Conservation (phyloP, 2,113 vertebrate genomes). For the Girardinichthys multiradiatus region DNA sequence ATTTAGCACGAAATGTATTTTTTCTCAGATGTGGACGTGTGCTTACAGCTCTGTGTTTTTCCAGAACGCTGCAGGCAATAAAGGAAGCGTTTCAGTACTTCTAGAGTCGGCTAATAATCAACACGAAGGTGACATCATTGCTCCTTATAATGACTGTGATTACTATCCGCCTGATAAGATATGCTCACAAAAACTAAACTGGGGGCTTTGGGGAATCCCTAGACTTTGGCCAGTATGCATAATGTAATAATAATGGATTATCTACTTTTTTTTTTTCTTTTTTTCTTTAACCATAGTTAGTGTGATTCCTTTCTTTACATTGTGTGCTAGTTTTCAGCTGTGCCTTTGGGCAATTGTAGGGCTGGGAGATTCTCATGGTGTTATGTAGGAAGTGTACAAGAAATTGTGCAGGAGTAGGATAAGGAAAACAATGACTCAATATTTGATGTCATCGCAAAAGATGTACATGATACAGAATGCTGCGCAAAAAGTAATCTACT, state of each 20-base stretch:
- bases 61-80: slow-evolving; percentile 20
- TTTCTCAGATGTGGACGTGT: not conserved
- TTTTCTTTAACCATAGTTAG: not conserved
- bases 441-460: not conserved
- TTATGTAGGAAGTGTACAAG: not conserved
- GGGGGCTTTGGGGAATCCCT: slow-evolving; percentile 1
- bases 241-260: not conserved
- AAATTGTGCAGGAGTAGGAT: too few species aligned
- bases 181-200: slow-evolving; percentile 23
- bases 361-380: not conserved
- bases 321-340: not conserved
- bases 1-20: too few species aligned
- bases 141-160: slow-evolving; percentile 39
- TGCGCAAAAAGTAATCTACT: not conserved
- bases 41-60: slow-evolving; percentile 36
- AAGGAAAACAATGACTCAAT: not conserved
- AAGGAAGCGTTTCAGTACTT: slow-evolving; percentile 21
- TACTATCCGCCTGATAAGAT: slow-evolving; percentile 27
- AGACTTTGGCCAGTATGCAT: not conserved
- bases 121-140: slow-evolving; percentile 55
- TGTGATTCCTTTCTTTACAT: not conserved
- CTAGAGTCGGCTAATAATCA: slow-evolving; percentile 45
- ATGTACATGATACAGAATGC: not conserved
- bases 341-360: not conserved
- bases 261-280: not conserved